These are phyloP conservation scores for Erinaceus europaeus DNA, from an alignment of 2,113 vertebrate genomes.

Conservation along the genomic window DNA sequence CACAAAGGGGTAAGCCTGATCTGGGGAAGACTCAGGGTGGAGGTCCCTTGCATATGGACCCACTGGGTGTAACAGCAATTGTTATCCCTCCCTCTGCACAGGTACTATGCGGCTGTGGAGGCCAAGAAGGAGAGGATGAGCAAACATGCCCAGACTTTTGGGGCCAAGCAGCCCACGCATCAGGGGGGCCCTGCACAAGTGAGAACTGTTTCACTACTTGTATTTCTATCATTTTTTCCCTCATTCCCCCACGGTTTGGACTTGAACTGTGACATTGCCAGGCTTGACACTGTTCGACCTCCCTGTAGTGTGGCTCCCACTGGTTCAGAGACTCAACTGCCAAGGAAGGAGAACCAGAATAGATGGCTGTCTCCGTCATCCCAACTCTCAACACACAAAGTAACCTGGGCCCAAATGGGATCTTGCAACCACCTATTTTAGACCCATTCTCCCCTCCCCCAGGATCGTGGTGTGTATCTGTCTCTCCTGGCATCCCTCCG, in stretches of 20 bases:
- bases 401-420: no score
- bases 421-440: no score
- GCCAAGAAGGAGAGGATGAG: constrained; percentile 92
- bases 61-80: neutral
- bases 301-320: neutral
- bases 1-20: constrained; percentile 86
- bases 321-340: neutral
- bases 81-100: constrained; percentile 33
- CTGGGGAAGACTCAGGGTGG: neutral
- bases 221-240: neutral
- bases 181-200: constrained; percentile 85
- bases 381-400: no score
- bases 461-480: constrained; percentile 92
- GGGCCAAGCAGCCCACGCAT: constrained; percentile 86
- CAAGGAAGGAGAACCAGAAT: no score
- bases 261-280: neutral
- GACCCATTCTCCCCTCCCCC: neutral
- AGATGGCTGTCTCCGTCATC: no score
- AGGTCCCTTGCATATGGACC: neutral
- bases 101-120: constrained; percentile 90
- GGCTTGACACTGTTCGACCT: neutral
- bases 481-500: constrained; percentile 89
- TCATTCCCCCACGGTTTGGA: fast-evolving
- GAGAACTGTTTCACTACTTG: neutral
- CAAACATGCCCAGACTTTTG: constrained; percentile 92